These are phyloP conservation scores for Clarias pachynema DNA, from an alignment of 2,797 vertebrate species.

Conservation along the genomic window DNA sequence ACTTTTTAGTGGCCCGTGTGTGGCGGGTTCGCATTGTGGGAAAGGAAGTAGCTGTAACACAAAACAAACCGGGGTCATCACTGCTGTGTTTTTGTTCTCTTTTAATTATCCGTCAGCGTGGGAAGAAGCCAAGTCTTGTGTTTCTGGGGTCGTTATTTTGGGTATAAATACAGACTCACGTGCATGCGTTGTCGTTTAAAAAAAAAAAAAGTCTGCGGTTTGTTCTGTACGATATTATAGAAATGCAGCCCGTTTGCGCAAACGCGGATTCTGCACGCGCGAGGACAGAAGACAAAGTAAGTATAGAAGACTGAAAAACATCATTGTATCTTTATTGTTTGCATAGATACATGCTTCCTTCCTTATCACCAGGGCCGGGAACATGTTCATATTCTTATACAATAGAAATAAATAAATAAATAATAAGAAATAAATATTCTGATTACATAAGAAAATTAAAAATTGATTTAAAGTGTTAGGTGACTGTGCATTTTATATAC, in stretches of 20 bases:
- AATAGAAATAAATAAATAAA: too few species aligned
- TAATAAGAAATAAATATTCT: too few species aligned
- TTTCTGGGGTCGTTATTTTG: not conserved
- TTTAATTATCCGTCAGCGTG: slow-evolving; percentile 37
- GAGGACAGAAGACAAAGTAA: slow-evolving; percentile 11
- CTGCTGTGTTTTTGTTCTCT: slow-evolving; percentile 10
- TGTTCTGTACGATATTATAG: not conserved
- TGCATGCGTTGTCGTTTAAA: not conserved
- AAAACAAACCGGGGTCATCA: slow-evolving; percentile 17
- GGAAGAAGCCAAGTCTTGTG: not conserved
- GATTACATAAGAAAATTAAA: too few species aligned
- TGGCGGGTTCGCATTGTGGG: slow-evolving; percentile 49
- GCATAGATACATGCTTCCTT: not conserved
- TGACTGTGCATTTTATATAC: too few species aligned
- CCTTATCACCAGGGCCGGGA: not conserved
- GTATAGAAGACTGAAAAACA: not conserved
- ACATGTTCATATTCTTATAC: not conserved
- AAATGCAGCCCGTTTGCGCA: not conserved
- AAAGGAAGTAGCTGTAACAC: slow-evolving; percentile 48
- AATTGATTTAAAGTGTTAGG: too few species aligned
- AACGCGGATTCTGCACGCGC: not conserved
- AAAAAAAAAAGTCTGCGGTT: not conserved
- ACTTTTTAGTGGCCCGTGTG: slow-evolving; percentile 45
- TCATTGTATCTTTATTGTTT: not conserved
- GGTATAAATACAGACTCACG: slow-evolving; percentile 27